Base-by-base conservation (phyloP, 2,113 vertebrate genomes). In the Ranitomeya imitator region DNA sequence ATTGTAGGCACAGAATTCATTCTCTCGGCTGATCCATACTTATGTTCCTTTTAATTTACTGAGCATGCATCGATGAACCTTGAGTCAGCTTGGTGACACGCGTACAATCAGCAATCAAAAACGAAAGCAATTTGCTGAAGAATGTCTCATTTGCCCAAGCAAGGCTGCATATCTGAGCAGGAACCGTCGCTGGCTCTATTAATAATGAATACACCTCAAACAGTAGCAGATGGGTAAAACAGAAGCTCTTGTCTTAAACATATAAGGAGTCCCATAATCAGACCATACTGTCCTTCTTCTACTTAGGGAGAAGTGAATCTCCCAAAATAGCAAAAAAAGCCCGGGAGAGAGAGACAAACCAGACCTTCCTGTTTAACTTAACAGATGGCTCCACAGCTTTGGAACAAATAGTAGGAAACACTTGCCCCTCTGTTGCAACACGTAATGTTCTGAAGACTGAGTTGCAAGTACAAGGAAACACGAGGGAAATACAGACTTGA, bases 31-130 rank as follows among this genome's bases (percentile, higher is more conserved):
- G 97, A 98, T 97, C 97, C 95, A 95, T 93, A 95, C 96, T 96
- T 98, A 95, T 99, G 98, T 99, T 99, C 97, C 96, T 96, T 97
- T 97, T 99, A 99, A 99, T 99, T 99, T 98, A 97, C 97, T 97
- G 97, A 97, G 95, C 97, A 99, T 96, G 98, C 98, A 97, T 99
- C 96, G 95, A 97, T 99, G 97, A 98, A 96, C 96, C 96, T 95
- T 95, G 93, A 96, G 96, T 96, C 96, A 92, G 96, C 93, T 95
- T 96, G 92, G 95, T 96, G 95, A 96, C 94, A 95, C 94, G 93
- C 95, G 93, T 94, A 93, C 96, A 95, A 95, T 96, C 96, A 96
- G 96, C 96, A 96, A 97, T 96, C 96, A 95, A 93, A 96, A 96
- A 95, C 94, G 94, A 93, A 95, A 95, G 95, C 92, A 95, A 94